These are phyloP conservation scores for Forbesichthys agassizii DNA, from an alignment of 2,113 vertebrate species.

Conservation along the genomic window DNA sequence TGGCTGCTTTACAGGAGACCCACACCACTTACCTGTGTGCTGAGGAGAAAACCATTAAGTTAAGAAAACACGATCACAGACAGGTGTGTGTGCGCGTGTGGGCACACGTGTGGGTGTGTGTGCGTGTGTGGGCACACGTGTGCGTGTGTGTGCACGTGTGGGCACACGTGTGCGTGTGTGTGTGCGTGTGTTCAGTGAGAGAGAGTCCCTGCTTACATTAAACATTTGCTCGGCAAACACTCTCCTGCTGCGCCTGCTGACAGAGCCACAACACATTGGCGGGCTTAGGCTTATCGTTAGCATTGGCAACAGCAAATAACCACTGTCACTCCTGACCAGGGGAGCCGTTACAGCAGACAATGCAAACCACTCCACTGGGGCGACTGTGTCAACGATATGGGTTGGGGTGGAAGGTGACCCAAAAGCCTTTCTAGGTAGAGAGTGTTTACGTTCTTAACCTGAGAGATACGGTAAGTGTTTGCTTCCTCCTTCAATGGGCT, in stretches of 20 bases:
- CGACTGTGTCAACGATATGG: conserved; percentile 17
- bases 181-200: conserved; percentile 7
- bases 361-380: conserved; percentile 7
- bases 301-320: conserved; percentile 41
- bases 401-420: background rate
- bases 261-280: conserved; percentile 28
- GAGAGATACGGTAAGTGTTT: background rate
- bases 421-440: conserved; percentile 30
- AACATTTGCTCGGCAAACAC: conserved; percentile 39
- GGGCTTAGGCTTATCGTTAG: conserved; percentile 14
- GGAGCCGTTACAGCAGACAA: conserved; percentile 35
- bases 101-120: no score
- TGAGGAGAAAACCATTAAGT: conserved; percentile 21
- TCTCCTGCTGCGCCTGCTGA: conserved; percentile 49
- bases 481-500: background rate
- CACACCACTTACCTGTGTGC: conserved; percentile 58
- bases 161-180: conserved; percentile 11
- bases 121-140: no score
- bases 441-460: background rate
- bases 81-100: conserved; percentile 18
- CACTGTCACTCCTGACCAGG: conserved; percentile 5
- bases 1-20: no score
- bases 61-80: conserved; percentile 28
- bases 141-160: no score
- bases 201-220: conserved; percentile 9